phyloP scores from a whole-genome alignment of 2,888 invertebrate species.

The Limenitis arthemis region DNA sequence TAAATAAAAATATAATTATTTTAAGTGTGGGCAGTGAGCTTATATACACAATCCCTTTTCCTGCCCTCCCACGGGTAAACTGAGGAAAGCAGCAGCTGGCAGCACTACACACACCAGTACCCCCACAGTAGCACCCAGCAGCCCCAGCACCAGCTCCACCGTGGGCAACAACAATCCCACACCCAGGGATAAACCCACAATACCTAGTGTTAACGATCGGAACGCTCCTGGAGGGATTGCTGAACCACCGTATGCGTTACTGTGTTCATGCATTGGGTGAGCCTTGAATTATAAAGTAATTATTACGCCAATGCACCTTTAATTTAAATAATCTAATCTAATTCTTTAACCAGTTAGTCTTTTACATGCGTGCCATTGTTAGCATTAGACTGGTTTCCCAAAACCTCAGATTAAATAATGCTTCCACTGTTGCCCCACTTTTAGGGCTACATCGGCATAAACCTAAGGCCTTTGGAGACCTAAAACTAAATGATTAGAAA shows the following conservation, averaged over 20 bases:
- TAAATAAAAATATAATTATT: too few relatives aligned
- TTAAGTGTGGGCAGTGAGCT: too few relatives aligned
- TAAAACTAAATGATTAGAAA: too few relatives aligned
- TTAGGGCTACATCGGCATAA: too few relatives aligned
- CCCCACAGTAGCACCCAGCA: conserved; percentile 96
- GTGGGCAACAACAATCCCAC: conserved; percentile 92
- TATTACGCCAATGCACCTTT: not conserved
- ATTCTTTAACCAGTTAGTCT: too few relatives aligned
- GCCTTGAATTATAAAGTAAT: conserved; percentile 55
- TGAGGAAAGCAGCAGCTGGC: conserved; percentile 91
- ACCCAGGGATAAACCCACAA: conserved; percentile 82
- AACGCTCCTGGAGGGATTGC: conserved; percentile 91
- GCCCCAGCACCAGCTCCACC: conserved; percentile 93
- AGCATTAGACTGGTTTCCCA: too few relatives aligned
- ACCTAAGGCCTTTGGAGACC: too few relatives aligned
- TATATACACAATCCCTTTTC: too few relatives aligned
- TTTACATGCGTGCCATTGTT: too few relatives aligned
- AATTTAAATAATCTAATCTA: too few relatives aligned
- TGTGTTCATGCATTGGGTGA: conserved; percentile 69
- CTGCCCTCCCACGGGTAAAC: conserved; percentile 51
- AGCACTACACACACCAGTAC: conserved; percentile 93
- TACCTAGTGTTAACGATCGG: conserved; percentile 84
- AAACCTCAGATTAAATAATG: too few relatives aligned
- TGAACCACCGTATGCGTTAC: conserved; percentile 27
- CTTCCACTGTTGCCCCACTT: too few relatives aligned